A percentile compares a stretch with the other conserved stretches of the same genome.
Conservation (phyloP, 2,888 invertebrate species). For the Chloromyia formosa region DNA sequence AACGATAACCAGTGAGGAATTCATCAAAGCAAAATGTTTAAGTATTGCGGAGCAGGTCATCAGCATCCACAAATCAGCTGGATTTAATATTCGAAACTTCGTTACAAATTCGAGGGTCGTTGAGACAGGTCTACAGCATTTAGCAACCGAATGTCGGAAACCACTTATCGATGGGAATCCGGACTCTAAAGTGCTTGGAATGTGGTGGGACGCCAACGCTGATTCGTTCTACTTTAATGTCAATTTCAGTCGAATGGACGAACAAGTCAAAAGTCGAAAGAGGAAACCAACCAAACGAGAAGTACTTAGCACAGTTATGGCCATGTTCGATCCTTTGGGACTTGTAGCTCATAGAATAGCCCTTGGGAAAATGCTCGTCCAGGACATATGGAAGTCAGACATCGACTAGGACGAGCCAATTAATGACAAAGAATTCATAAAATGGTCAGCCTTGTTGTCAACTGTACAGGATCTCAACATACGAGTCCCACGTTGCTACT, state of each 20-base stretch:
- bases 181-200: conserved; percentile 11
- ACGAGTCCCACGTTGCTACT: not conserved
- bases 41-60: no score
- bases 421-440: not conserved
- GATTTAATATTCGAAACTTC: no score
- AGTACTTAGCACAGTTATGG: not conserved
- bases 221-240: not conserved
- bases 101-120: no score
- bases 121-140: no score
- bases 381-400: not conserved
- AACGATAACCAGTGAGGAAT: no score
- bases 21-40: no score
- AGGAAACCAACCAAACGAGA: not conserved
- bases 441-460: not conserved
- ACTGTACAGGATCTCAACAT: not conserved
- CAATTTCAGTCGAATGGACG: not conserved
- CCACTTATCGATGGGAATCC: no score
- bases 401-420: not conserved
- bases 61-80: no score
- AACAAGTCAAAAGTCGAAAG: not conserved
- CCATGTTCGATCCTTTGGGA: not conserved
- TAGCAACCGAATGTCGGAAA: no score
- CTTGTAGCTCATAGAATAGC: not conserved
- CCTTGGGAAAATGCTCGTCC: not conserved
- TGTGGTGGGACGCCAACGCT: not conserved